These are phyloP conservation scores for Daubentonia madagascariensis DNA, from an alignment of 2,113 vertebrate species.

Conservation along the genomic window DNA sequence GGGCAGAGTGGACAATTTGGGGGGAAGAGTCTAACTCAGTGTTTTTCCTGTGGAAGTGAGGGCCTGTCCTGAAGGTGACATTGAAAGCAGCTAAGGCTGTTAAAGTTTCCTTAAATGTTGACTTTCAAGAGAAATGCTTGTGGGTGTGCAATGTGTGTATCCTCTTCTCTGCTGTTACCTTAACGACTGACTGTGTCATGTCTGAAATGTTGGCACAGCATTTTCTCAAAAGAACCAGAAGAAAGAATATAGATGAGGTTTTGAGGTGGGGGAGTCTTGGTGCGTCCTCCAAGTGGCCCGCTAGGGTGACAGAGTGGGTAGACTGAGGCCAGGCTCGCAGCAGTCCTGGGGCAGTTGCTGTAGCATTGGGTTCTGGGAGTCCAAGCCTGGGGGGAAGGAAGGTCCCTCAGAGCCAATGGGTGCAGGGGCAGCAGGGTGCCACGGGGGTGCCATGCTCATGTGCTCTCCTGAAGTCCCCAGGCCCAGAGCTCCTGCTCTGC, in stretches of 20 bases:
- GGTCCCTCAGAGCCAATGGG: conserved; percentile 35
- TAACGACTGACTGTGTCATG: conserved; percentile 23
- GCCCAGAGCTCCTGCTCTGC: conserved; percentile 74
- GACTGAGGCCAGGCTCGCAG: conserved; percentile 71
- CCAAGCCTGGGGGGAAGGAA: conserved; percentile 13
- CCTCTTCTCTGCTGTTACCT: conserved; percentile 8
- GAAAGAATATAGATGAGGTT: conserved; percentile 64
- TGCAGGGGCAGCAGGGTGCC: conserved; percentile 9
- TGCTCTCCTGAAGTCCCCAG: conserved; percentile 77
- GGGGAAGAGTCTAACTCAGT: background rate
- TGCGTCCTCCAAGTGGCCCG: conserved; percentile 60
- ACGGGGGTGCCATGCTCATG: conserved; percentile 59
- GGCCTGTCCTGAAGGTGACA: background rate
- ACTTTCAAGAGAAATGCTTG: background rate
- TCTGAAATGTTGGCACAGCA: conserved; percentile 33
- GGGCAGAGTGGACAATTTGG: background rate
- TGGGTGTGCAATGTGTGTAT: background rate
- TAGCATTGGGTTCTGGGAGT: conserved; percentile 52
- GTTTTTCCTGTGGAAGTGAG: background rate
- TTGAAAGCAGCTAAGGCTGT: background rate
- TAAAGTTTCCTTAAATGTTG: background rate
- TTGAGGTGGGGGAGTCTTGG: conserved; percentile 74
- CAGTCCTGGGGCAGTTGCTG: conserved; percentile 57
- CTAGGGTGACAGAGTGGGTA: conserved; percentile 27
- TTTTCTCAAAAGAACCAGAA: conserved; percentile 70